Base-by-base conservation (phyloP, 2,888 invertebrate genomes). In the Onchidella celtica region DNA sequence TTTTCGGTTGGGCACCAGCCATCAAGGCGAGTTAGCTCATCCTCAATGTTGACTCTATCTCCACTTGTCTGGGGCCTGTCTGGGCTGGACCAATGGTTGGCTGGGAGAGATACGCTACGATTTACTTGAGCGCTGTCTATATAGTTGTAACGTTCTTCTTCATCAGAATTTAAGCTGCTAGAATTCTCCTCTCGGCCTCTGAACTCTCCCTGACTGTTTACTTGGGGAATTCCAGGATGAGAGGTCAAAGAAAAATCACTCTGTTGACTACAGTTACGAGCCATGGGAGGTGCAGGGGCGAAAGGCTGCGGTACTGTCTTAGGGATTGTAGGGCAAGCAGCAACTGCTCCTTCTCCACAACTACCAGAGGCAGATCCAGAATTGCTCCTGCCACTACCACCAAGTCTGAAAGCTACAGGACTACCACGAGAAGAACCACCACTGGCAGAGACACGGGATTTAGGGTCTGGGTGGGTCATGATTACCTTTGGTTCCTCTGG, bases 1-100 rank as follows among this genome's bases (percentile, higher is more conserved):
- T 72, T 77, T 36, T 40, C 77, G 3, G 59, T 29, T 40, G 65
- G 72, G 21, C 66, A 55, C 72, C 75, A 81, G n/a, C 81, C 81
- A 17, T 66, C 73, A 11, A 81, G 27, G 27, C 27, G 17, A n/a
- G 63, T 24, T 17, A 81, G 17, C 27, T 81, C 68, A 32, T 36
- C 36, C 3, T 75, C 75, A 3, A 70, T 40, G 11, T 24, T 72
- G 27, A 21, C 17, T 9, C 14, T 27, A n/a, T n/a, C n/a, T n/a
- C n/a, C n/a, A n/a, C n/a, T 76, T 3, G 38, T 21, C 11, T 38
- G 63, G 32, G 68, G 29, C 36, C 65, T 40, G 11, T 29, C 57
- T 36, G 57, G 66, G 36, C 68, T 27, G 21, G 34, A 38, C 57
- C 68, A 65, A 4, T 57, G 21, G 55, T 9, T 34, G 34, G 36